A percentile compares a stretch with the other conserved stretches of the same genome.
Evolutionary conservation across 2,888 invertebrate species (phyloP).

Genomic region (Kryphioiulus occultus): DNA sequence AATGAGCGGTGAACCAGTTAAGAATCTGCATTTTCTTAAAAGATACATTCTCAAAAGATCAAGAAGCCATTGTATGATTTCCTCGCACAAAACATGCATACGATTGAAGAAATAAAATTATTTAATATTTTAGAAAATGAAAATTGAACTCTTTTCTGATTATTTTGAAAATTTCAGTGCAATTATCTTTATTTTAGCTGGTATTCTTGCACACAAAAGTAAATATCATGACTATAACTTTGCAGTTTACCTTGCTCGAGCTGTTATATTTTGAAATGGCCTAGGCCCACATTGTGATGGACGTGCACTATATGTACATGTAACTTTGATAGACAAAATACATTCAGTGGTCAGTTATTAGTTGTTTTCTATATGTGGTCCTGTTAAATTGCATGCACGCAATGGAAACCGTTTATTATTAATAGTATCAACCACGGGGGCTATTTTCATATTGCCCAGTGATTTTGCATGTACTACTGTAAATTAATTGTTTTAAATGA

Average conservation of each 20-base stretch:
- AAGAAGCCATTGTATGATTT: no score
- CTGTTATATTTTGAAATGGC: not conserved
- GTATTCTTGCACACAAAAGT: not conserved
- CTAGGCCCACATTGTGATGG: constrained; percentile 35
- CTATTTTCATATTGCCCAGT: not conserved
- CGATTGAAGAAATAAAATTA: no score
- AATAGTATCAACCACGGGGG: not conserved
- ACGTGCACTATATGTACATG: not conserved
- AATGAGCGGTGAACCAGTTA: no score
- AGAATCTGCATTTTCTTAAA: no score
- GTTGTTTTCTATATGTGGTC: not conserved
- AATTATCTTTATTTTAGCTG: no score
- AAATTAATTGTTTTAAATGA: not conserved
- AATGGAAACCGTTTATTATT: not conserved
- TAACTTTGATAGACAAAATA: not conserved
- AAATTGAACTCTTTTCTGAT: no score
- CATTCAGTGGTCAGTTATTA: constrained; percentile 2
- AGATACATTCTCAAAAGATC: no score
- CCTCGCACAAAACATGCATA: no score
- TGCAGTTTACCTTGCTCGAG: not conserved
- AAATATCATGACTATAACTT: not conserved
- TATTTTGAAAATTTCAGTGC: no score
- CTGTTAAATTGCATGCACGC: constrained; percentile 11
- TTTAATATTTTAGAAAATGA: no score
- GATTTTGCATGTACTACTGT: not conserved